Base-by-base conservation (phyloP, 2,113 vertebrate genomes). In the Sus scrofa region DNA sequence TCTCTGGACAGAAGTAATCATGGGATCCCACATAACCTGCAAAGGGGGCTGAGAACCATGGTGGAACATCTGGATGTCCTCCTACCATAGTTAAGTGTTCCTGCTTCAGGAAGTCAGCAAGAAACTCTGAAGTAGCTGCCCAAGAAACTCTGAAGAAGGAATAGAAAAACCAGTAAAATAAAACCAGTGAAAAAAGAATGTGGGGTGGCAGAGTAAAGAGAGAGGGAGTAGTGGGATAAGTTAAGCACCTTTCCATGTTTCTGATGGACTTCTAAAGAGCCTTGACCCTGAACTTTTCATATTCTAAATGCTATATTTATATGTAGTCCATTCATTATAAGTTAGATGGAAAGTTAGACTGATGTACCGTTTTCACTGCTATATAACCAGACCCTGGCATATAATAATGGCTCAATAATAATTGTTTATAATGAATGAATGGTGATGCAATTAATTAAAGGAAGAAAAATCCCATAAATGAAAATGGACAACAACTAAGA, bases 401-500 rank as follows among this genome's bases (percentile, higher is more conserved):
- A 34, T 20, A 52, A 67, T 26, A 74, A 52, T 11, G 30, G n/a
- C 9, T 79, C 63, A 20, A 11, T n/a, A 79, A 52, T 63, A 58
- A 88, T 22, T 75, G 63, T 24, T 68, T 50, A 60, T 34, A 79
- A 79, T 56, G 32, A 81, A 89, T 7, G 30, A 88, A 92, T 37
- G 58, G 63, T 32, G 56, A 77, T 65, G 8, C 71, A 67, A 78
- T 10, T 39, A 92, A 84, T 39, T 37, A 89, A 27, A 27, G 67
- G 22, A 82, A 84, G 88, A 90, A 92, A 54, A 44, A 34, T n/a
- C n/a, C 16, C 37, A 89, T 78, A 65, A 71, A 63, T 71, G 65
- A 90, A 97, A 90, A 89, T 27, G 83, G 10, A 34, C 26, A 89
- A 70, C 75, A 89, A 70, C 75, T 52, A 52, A n/a, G 52, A 89